These are phyloP conservation scores for Helicolenus hilgendorfi DNA, from an alignment of 2,797 vertebrate genomes.

Conservation along the genomic window DNA sequence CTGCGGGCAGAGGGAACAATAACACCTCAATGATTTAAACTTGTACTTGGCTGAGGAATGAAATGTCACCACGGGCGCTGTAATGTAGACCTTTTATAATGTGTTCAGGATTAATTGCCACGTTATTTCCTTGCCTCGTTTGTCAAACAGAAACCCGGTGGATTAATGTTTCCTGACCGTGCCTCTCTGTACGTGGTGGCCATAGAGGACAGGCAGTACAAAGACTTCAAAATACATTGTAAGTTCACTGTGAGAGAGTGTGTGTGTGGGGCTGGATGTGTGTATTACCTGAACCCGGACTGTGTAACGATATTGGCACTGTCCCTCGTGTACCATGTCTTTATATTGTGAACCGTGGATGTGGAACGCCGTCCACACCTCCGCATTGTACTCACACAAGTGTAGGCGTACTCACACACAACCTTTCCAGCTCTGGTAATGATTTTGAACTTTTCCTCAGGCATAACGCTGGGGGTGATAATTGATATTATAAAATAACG, in stretches of 20 bases:
- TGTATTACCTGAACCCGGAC: background rate
- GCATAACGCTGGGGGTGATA: constrained; percentile 26
- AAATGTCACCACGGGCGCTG: constrained; percentile 82
- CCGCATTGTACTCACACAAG: background rate
- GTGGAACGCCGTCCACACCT: constrained; percentile 2
- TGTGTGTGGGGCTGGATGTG: constrained; percentile 35
- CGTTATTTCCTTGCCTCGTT: constrained; percentile 76
- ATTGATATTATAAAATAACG: constrained; percentile 68
- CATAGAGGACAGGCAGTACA: constrained; percentile 99
- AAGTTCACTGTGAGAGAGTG: constrained; percentile 80
- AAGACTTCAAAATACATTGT: constrained; percentile 99
- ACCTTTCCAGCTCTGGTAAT: constrained; percentile 29
- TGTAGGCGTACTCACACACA: background rate
- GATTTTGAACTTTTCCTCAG: constrained; percentile 38
- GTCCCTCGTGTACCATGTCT: background rate
- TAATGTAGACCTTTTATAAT: constrained; percentile 69
- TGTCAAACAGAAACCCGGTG: constrained; percentile 96
- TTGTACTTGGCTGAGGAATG: constrained; percentile 87
- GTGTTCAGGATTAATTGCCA: constrained; percentile 92
- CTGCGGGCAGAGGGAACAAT: constrained; percentile 14
- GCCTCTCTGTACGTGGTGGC: constrained; percentile 98
- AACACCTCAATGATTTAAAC: constrained; percentile 8
- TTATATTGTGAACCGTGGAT: background rate
- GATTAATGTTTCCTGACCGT: constrained; percentile 99
- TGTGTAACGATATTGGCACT: background rate